Base-by-base conservation (phyloP, 2,888 invertebrate species). In the Cetonia aurata region DNA sequence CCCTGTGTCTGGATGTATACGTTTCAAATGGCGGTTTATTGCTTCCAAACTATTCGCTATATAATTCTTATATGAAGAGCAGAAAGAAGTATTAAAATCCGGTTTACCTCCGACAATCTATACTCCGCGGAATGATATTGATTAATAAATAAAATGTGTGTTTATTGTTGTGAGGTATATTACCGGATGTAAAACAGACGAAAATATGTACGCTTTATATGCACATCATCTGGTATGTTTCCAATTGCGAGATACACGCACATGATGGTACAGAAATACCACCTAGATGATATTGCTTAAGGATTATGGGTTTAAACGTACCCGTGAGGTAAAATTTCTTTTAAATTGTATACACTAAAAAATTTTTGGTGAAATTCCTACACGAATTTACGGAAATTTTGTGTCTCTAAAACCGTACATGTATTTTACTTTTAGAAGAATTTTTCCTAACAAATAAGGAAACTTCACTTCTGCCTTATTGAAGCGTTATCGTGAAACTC, bases 141-240 rank as follows among this genome's bases (percentile, higher is more conserved):
- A 65, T 65, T 65, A 65, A 65, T 65, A 41, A 37, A 65, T 65
- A 65, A 65, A 65, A 65, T 52, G 62, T 65, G 62, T 65, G 62
- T 65, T 65, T 65, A 65, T 65, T 65, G 50, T 65, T 17, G 50
- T 50, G 41, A 10, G 37, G 37, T 37, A 42, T 57, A 42, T 41
- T 15, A 37, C 17, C 50, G 50, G 50, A 13, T 37, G 33, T 50
- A 65, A 65, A 52, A 65, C 19, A 50, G 62, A 65, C 62, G 12
- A 50, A 65, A 65, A 65, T 65, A 65, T 17, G 46, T 37, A 65
- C 15, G 37, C 19, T 65, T 65, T 65, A 65, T 65, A 65, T 52
- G 62, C 37, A 52, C 41, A 65, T 62, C 59, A 33, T 48, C 19
- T 33, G 33, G 50, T 50, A 65, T 65, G n/a, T 31, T 52, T 37